phyloP scores from a whole-genome alignment of 1,140 invertebrate genomes.

The Spodoptera litura region DNA sequence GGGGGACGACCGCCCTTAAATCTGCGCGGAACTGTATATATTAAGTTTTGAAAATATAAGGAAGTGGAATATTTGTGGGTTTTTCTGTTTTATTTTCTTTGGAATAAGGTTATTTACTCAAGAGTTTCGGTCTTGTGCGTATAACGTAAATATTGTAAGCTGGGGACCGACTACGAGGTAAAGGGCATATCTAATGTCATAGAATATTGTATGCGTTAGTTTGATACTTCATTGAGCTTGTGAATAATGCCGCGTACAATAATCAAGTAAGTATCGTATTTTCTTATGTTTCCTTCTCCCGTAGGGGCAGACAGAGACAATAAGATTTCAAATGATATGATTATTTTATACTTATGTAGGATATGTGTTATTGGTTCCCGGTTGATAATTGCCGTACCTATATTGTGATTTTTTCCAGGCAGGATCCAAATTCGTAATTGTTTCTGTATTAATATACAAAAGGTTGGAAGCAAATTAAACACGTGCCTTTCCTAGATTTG shows the following conservation, averaged over 20 bases:
- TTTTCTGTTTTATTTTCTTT: conserved; percentile 16
- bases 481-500: no score
- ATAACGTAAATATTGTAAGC: conserved; percentile 8
- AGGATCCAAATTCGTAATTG: no score
- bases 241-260: no score
- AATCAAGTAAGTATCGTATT: neutral
- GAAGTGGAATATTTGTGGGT: conserved; percentile 35
- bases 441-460: no score
- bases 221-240: neutral
- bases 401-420: no score
- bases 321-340: no score
- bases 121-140: conserved; percentile 16
- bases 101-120: conserved; percentile 29
- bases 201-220: neutral
- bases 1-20: conserved; percentile 45
- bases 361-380: no score
- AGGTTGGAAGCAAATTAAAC: no score
- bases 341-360: no score
- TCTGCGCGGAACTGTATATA: conserved; percentile 42
- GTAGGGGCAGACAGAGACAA: no score
- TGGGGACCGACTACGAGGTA: neutral
- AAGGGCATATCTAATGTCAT: conserved; percentile 3
- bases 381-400: no score
- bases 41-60: conserved; percentile 43
- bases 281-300: no score